Evolutionary conservation across 2,888 invertebrate species (phyloP).

Genomic region (Clistopyga incitator): DNA sequence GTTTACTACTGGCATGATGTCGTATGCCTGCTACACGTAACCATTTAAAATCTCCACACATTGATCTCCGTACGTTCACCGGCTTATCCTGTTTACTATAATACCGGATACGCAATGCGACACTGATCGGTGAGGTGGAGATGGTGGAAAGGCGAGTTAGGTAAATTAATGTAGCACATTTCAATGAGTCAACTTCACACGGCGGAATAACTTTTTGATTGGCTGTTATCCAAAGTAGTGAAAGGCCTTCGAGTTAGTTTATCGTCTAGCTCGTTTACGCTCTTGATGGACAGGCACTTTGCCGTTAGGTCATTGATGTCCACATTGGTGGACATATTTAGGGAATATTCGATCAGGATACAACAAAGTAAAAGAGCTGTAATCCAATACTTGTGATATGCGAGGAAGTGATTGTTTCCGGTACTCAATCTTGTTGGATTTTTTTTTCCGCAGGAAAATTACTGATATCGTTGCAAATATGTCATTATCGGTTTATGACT

Average conservation of each 20-base stretch:
- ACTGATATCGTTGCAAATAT: no score
- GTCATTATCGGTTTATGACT: no score
- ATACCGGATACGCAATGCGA: slow-evolving; percentile 5
- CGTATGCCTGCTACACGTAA: background rate
- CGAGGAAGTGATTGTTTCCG: no score
- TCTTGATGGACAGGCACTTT: background rate
- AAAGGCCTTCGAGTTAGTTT: background rate
- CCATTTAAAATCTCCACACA: slow-evolving; percentile 29
- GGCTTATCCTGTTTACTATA: slow-evolving; percentile 12
- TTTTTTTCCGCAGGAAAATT: no score
- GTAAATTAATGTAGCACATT: background rate
- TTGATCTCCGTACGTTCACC: background rate
- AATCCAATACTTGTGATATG: no score
- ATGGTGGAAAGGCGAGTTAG: background rate
- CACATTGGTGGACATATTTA: background rate
- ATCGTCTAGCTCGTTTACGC: background rate
- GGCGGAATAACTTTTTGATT: background rate
- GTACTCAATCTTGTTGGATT: no score
- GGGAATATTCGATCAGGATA: no score
- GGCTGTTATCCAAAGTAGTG: background rate
- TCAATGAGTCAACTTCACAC: background rate
- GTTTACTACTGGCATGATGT: slow-evolving; percentile 52
- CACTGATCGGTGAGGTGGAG: background rate
- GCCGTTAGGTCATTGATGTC: background rate
- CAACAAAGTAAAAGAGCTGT: no score